These are phyloP conservation scores for Centropus bengalensis DNA, from an alignment of 2,113 vertebrate species.

Conservation along the genomic window DNA sequence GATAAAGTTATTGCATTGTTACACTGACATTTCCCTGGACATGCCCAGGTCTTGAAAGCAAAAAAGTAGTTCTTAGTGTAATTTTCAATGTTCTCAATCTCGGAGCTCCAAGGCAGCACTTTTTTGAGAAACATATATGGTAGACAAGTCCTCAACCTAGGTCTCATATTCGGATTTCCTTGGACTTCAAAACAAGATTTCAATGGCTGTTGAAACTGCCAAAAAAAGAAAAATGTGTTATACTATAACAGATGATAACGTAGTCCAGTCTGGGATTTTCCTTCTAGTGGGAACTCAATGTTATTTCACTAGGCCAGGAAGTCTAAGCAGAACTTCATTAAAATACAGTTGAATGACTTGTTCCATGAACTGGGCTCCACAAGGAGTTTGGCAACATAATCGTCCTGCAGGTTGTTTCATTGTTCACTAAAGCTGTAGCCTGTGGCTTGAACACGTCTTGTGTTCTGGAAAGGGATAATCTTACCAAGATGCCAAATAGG, in stretches of 20 bases:
- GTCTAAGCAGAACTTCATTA: conserved; percentile 38
- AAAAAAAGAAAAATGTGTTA: conserved; percentile 66
- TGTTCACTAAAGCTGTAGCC: neutral
- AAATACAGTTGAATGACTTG: conserved; percentile 8
- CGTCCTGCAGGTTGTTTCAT: neutral
- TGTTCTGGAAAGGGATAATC: neutral
- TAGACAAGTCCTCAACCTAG: conserved; percentile 66
- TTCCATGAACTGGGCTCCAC: neutral
- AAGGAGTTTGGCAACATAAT: neutral
- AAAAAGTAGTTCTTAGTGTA: neutral
- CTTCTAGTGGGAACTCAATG: conserved; percentile 38
- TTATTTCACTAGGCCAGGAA: conserved; percentile 47
- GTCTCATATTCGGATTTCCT: conserved; percentile 78
- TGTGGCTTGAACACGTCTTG: neutral
- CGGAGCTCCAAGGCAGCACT: conserved; percentile 55
- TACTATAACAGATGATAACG: conserved; percentile 73
- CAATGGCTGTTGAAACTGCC: conserved; percentile 50
- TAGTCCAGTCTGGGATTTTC: conserved; percentile 57
- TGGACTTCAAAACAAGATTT: conserved; percentile 69
- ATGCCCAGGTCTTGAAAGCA: neutral
- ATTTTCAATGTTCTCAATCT: conserved; percentile 58
- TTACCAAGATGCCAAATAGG: neutral
- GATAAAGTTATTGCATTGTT: neutral
- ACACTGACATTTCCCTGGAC: conserved; percentile 41
- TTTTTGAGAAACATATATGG: conserved; percentile 66